phyloP scores from a whole-genome alignment of 2,888 invertebrate genomes.

The Dynastes tityus region DNA sequence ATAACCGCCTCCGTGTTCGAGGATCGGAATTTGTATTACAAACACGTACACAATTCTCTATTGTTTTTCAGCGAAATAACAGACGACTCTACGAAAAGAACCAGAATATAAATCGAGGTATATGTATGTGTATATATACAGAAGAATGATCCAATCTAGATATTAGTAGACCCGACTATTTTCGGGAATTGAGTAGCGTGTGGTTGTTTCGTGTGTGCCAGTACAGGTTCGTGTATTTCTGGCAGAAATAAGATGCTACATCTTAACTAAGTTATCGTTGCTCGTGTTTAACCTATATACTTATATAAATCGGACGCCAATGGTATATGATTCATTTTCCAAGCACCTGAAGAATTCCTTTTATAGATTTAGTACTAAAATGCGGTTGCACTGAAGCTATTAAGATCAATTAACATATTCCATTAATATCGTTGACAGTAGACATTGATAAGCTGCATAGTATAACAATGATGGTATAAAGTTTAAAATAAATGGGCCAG shows the following conservation, averaged over 20 bases:
- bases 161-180: conserved; percentile 40
- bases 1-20: conserved; percentile 27
- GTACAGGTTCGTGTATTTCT: conserved; percentile 6
- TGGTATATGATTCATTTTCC: conserved; percentile 3
- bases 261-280: background rate
- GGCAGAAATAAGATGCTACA: conserved; percentile 28
- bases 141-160: conserved; percentile 32
- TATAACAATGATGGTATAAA: too few relatives aligned
- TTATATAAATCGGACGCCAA: background rate
- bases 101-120: conserved; percentile 38
- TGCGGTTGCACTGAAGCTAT: too few relatives aligned
- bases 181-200: conserved; percentile 18
- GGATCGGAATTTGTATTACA: conserved; percentile 37
- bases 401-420: too few relatives aligned
- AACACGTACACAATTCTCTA: conserved; percentile 36
- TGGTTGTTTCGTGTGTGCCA: conserved; percentile 17
- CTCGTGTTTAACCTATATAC: conserved; percentile 28
- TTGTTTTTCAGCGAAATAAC: conserved; percentile 42
- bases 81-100: conserved; percentile 25
- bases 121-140: background rate
- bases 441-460: too few relatives aligned
- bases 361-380: background rate
- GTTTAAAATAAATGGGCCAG: too few relatives aligned
- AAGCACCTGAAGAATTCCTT: background rate
- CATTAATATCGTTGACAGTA: too few relatives aligned